Conservation (phyloP, 2,797 vertebrate species). For the Anguilla megastoma region DNA sequence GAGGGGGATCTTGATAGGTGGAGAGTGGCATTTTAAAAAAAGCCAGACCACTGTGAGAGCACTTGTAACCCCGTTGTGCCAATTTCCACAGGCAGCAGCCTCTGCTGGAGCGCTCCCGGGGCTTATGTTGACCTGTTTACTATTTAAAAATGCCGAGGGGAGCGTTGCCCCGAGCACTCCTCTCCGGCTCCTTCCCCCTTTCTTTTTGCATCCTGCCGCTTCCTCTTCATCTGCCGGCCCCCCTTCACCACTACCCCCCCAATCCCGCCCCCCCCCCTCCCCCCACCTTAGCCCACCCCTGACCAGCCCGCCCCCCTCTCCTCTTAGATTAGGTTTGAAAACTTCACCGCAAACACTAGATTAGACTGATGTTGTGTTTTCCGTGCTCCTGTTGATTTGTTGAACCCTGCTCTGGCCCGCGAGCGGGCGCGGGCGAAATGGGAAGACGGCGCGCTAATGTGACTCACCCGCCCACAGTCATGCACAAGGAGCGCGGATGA, state of each 20-base stretch:
- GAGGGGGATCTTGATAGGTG: conserved; percentile 71
- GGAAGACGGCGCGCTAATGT: conserved; percentile 85
- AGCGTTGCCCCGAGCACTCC: not conserved
- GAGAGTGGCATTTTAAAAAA: conserved; percentile 71
- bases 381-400: conserved; percentile 90
- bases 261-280: conserved; percentile 42
- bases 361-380: conserved; percentile 91
- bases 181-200: not conserved
- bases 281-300: conserved; percentile 73
- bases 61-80: conserved; percentile 80
- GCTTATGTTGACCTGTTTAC: conserved; percentile 35
- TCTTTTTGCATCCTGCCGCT: conserved; percentile 7
- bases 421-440: conserved; percentile 83
- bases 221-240: not conserved
- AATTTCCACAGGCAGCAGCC: conserved; percentile 76
- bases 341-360: conserved; percentile 86
- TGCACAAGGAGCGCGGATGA: conserved; percentile 88
- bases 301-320: conserved; percentile 74
- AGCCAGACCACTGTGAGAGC: conserved; percentile 82
- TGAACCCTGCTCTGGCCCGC: conserved; percentile 84
- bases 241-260: conserved; percentile 45
- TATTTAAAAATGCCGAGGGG: conserved; percentile 30
- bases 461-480: conserved; percentile 94
- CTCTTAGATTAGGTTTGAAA: conserved; percentile 87
- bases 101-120: conserved; percentile 74